Evolutionary conservation across 2,113 vertebrate species (phyloP), one percentile per base, ranked within the genome.

Genomic region (Anseranas semipalmata): DNA sequence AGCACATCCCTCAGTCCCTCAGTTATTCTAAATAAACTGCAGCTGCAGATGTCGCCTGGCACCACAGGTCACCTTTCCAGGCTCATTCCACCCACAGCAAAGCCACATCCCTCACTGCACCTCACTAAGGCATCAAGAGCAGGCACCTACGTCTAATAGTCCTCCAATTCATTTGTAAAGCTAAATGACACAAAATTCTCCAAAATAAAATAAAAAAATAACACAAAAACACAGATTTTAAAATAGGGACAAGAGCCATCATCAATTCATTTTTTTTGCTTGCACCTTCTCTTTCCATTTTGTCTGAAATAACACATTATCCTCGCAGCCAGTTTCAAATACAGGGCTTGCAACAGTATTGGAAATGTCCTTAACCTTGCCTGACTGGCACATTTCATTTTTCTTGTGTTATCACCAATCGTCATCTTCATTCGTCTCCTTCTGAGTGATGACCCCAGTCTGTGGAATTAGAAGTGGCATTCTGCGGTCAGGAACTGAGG

Each of bases 1-100:
- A 98, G 98, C 67, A 66, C 71, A 91, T 96, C 68, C 97, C 41
- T 93, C 78, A 68, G 97, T 97, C 97, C 98, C 98, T 91, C 94
- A 7, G 50, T 52, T 4, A 3, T 9, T 27, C 24, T 58, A 17
- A 46, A 62, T 0, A 3, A 32, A 6, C 55, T 18, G 52, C 13
- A 6, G 0, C 5, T 1, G 2, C 2, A 33, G 73, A 1, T 7
- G 3, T 7, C 39, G 12, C 3, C 0, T 1, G 0, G 12, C 2
- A 16, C 24, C 68, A 14, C 33, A 35, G 25, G 19, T 55, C 27
- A n/a, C 16, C 28, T 37, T 32, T 24, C 45, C 65, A 58, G 63
- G 32, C 32, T 43, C 11, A 0, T 35, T 18, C 9, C 35, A 32
- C 55, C 71, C 21, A 1, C 4, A 2, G 27, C 58, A 8, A 2